These are phyloP conservation scores for Formica selysi DNA, from an alignment of 1,140 invertebrate species.

Conservation along the genomic window DNA sequence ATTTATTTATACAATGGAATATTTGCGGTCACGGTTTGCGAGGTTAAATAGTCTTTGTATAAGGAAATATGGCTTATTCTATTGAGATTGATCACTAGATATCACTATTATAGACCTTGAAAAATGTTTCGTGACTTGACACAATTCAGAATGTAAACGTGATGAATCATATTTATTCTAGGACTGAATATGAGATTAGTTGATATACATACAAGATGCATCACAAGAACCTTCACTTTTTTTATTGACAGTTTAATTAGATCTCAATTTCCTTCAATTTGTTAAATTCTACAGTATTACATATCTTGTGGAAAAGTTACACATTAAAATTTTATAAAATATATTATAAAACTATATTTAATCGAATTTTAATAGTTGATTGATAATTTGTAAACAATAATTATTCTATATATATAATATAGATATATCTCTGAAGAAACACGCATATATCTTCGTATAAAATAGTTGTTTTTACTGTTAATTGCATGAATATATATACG, in stretches of 20 bases:
- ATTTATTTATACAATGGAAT: not conserved
- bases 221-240: not conserved
- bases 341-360: not conserved
- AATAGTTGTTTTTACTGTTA: slow-evolving; percentile 8
- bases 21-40: not conserved
- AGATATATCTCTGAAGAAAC: not conserved
- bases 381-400: slow-evolving; percentile 3
- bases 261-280: not conserved
- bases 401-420: not conserved
- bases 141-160: not conserved
- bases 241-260: not conserved
- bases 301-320: not conserved
- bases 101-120: slow-evolving; percentile 12
- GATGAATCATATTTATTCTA: not conserved
- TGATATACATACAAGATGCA: not conserved
- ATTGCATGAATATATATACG: not conserved
- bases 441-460: not conserved
- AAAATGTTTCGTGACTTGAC: not conserved
- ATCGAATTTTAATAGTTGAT: not conserved
- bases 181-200: not conserved
- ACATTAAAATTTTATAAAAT: not conserved
- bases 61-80: not conserved
- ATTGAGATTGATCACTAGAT: slow-evolving; percentile 9
- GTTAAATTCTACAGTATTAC: not conserved
- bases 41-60: not conserved